Conservation (phyloP, 2,888 invertebrate genomes). For the Andrena trimmerana region DNA sequence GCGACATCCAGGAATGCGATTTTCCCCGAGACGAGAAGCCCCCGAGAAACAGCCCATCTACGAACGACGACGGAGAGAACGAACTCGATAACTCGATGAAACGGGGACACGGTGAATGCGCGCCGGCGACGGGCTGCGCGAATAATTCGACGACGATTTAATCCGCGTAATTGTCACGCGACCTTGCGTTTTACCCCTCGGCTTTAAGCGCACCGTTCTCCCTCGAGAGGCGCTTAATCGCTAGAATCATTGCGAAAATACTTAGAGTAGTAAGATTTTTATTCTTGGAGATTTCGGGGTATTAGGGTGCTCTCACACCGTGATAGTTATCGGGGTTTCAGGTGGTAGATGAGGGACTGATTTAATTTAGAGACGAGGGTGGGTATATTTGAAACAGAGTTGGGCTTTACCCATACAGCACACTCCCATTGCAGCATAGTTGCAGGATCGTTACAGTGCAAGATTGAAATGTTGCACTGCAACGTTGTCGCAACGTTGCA, state of each 20-base stretch:
- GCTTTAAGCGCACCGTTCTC: neutral
- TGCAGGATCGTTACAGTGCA: too few relatives aligned
- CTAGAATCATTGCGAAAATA: neutral
- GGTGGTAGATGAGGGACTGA: too few relatives aligned
- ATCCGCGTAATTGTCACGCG: slow-evolving; percentile 48
- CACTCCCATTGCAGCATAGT: too few relatives aligned
- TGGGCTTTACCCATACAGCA: too few relatives aligned
- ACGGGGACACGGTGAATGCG: slow-evolving; percentile 20
- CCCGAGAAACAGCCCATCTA: slow-evolving; percentile 49
- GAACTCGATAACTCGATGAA: slow-evolving; percentile 63
- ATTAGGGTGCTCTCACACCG: too few relatives aligned
- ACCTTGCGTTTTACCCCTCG: slow-evolving; percentile 18
- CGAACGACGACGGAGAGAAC: slow-evolving; percentile 26
- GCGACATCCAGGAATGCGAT: slow-evolving; percentile 67
- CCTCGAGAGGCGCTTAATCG: neutral
- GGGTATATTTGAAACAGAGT: too few relatives aligned
- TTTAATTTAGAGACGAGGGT: too few relatives aligned
- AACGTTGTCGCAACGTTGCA: too few relatives aligned
- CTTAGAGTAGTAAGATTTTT: neutral
- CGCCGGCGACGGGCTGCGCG: slow-evolving; percentile 6
- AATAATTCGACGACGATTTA: slow-evolving; percentile 59
- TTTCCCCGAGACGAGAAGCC: slow-evolving; percentile 57
- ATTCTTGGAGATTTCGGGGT: too few relatives aligned
- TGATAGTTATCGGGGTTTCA: too few relatives aligned
- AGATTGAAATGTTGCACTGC: too few relatives aligned